Conservation (phyloP, 2,888 invertebrate species). For the Malacosoma neustria region DNA sequence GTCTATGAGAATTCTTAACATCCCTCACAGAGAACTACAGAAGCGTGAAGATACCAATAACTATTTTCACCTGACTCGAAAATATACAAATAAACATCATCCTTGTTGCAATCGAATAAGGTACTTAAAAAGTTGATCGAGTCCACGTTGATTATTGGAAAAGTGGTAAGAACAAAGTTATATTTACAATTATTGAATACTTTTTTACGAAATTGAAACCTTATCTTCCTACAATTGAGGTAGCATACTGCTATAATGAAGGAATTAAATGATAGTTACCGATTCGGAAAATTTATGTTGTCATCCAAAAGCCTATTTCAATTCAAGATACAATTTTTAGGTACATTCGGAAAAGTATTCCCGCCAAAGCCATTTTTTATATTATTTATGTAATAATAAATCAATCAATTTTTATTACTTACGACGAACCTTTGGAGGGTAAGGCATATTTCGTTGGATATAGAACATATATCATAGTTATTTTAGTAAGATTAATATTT, state of each 20-base stretch:
- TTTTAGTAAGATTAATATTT: too few species aligned
- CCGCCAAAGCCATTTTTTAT: slow-evolving; percentile 15
- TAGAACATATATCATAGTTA: too few species aligned
- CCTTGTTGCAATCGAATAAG: neutral
- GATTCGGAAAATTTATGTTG: slow-evolving; percentile 40
- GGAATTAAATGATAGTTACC: slow-evolving; percentile 9
- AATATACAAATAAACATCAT: neutral
- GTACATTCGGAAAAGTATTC: slow-evolving; percentile 21
- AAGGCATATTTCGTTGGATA: too few species aligned
- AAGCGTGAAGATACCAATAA: slow-evolving; percentile 20
- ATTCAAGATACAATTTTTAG: slow-evolving; percentile 27
- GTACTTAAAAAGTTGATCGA: neutral
- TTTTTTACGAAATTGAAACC: too few species aligned
- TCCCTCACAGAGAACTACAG: slow-evolving; percentile 30
- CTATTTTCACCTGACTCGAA: neutral
- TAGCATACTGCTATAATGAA: too few species aligned
- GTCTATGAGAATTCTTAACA: slow-evolving; percentile 33
- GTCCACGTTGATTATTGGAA: too few species aligned
- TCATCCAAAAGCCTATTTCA: slow-evolving; percentile 30
- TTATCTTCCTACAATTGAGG: too few species aligned
- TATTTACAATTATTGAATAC: slow-evolving; percentile 9
- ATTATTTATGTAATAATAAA: slow-evolving; percentile 9
- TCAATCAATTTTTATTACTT: slow-evolving; percentile 14
- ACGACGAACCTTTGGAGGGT: too few species aligned
- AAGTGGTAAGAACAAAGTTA: slow-evolving; percentile 14